Base-by-base conservation (phyloP, 2,888 invertebrate species). In the Drosophila anceps region DNA sequence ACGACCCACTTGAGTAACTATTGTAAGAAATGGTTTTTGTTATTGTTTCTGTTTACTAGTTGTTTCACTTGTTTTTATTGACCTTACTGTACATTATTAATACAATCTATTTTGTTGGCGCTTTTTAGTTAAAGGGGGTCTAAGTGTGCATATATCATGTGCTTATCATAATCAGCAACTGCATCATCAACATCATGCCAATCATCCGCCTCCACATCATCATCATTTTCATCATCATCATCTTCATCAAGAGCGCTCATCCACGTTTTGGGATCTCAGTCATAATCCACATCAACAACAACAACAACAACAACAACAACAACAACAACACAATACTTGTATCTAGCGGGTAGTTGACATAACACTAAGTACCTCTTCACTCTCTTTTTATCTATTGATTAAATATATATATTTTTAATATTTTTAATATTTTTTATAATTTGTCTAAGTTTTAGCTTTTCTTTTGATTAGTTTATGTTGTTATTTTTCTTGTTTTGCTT, bases 21-120 rank as follows among this genome's bases (percentile, higher is more conserved):
- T 69, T 66, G 50, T 50, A 50, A 50, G 27, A 78, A 72, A 63
- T 55, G 76, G 48, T 70, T 67, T 74, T 65, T 71, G 59, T 64
- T 48, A 31, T 58, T 81, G 27, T 71, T 73, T 59, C 29, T 48
- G 59, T 48, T 59, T n/a, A 50, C 62, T 33, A 54, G 54, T 27
- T 65, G 54, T 65, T 64, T 62, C 46, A 33, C 20, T 29, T 27
- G 41, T 73, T 33, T 73, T 33, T 20, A 51, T 54, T 39, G 15
- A 8, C 13, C 29, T 58, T 64, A 65, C 62, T 48, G 48, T 65
- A 73, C 43, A 69, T 66, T 69, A 64, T 57, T 61, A 69, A 63
- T 75, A 62, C 35, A 53, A 66, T 61, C 27, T 60, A 18, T 64
- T 58, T 62, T 70, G 59, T 51, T 59, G 62, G 43, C 46, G 74